Evolutionary conservation across 2,797 vertebrate genomes (phyloP).

Genomic region (Dicrostonyx torquatus): DNA sequence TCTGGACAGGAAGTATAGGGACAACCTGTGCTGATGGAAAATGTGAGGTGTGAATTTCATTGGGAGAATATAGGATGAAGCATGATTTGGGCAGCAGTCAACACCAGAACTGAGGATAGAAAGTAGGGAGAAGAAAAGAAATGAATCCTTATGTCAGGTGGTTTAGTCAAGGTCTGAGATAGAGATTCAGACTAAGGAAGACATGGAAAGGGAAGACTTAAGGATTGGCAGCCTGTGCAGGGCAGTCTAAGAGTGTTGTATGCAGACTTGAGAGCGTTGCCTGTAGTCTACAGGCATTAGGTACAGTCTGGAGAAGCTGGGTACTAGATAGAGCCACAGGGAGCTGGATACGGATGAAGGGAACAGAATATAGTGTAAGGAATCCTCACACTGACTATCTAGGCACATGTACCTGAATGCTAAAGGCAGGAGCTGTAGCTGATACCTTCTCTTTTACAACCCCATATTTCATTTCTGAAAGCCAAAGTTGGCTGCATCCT

Average conservation of each 20-base stretch:
- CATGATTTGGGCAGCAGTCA: not conserved
- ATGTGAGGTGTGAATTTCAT: not conserved
- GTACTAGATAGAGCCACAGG: not conserved
- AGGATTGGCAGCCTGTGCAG: rapidly evolving
- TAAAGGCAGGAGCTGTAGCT: rapidly evolving
- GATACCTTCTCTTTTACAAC: not conserved
- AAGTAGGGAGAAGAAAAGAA: not conserved
- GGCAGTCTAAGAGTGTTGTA: not conserved
- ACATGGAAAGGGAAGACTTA: not conserved
- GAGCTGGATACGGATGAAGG: not conserved
- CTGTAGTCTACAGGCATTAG: not conserved
- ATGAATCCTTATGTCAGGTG: rapidly evolving
- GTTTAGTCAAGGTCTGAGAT: not conserved
- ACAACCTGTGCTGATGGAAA: not conserved
- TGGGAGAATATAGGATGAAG: not conserved
- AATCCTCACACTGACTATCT: not conserved
- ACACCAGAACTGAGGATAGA: not conserved
- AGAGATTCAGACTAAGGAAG: not conserved
- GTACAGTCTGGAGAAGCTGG: not conserved
- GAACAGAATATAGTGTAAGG: not conserved
- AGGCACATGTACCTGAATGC: not conserved
- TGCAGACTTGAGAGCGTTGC: not conserved
- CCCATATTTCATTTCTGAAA: not conserved
- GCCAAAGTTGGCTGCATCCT: too few relatives aligned
- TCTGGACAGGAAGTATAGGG: not conserved